Percentiles rank a stretch among this genome's conserved stretches.
Conservation (phyloP, 1,140 invertebrate species). For the Pseudomyrmex gracilis region DNA sequence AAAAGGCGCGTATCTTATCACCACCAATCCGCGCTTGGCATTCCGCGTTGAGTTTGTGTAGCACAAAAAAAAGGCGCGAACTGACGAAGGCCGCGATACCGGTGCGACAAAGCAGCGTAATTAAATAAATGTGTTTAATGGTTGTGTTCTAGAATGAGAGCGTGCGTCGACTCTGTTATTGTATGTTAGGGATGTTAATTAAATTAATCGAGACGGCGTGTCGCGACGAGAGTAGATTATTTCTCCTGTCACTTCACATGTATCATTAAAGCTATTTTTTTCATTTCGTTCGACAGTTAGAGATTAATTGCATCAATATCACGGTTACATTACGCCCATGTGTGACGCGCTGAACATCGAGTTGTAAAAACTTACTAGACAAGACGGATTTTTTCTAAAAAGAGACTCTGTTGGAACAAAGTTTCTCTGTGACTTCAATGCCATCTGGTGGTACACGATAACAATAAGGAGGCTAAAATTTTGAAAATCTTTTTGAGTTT, state of each 20-base stretch:
- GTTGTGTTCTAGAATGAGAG: background rate
- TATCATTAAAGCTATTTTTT: constrained; percentile 35
- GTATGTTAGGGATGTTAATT: constrained; percentile 66
- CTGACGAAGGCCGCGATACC: constrained; percentile 59
- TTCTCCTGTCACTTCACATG: constrained; percentile 35
- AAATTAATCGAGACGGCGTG: constrained; percentile 58
- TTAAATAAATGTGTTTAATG: constrained; percentile 66
- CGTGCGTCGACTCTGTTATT: constrained; percentile 53
- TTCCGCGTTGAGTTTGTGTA: constrained; percentile 58
- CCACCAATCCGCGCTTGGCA: constrained; percentile 67
- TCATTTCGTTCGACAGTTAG: constrained; percentile 21
- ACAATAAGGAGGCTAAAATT: too few relatives aligned
- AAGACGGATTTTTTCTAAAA: background rate
- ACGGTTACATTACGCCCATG: background rate
- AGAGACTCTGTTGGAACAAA: too few relatives aligned
- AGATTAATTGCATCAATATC: constrained; percentile 55
- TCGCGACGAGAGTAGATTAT: constrained; percentile 49
- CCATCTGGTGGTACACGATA: too few relatives aligned
- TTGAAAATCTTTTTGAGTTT: too few relatives aligned
- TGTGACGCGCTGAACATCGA: background rate
- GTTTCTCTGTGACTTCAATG: too few relatives aligned
- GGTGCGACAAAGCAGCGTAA: constrained; percentile 65
- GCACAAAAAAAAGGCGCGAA: constrained; percentile 51
- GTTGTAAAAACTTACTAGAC: background rate
- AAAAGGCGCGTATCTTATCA: constrained; percentile 75